phyloP scores from a whole-genome alignment of 2,797 vertebrate species.

The Lepilemur septentrionalis region DNA sequence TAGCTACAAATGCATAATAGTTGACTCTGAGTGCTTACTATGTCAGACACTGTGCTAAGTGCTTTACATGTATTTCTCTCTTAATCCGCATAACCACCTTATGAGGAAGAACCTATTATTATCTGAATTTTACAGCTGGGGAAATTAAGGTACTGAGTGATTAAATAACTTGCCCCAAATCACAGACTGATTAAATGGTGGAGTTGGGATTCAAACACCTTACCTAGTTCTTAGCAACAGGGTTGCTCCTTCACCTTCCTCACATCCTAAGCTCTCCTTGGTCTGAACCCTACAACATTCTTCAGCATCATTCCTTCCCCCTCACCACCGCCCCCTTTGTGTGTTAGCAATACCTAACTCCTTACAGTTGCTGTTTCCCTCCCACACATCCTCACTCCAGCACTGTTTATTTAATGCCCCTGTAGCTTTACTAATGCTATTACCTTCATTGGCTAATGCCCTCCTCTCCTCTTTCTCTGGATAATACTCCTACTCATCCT shows the following conservation, averaged over 20 bases:
- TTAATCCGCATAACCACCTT: not conserved
- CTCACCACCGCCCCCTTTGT: not conserved
- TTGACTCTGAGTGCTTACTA: not conserved
- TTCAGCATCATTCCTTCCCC: not conserved
- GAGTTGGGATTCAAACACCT: not conserved
- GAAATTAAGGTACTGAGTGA: not conserved
- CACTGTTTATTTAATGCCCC: not conserved
- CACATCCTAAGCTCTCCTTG: not conserved
- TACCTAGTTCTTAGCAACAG: not conserved
- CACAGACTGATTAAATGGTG: not conserved
- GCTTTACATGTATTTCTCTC: constrained; percentile 1
- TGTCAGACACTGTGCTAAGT: not conserved
- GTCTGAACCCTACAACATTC: not conserved
- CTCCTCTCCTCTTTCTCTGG: not conserved
- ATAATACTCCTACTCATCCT: not conserved
- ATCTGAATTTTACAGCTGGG: not conserved
- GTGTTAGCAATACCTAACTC: not conserved
- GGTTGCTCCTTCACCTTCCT: not conserved
- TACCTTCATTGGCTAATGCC: not conserved
- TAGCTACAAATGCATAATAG: not conserved
- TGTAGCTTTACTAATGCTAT: not conserved
- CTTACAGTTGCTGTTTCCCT: not conserved
- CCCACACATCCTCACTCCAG: not conserved
- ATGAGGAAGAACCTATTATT: not conserved
- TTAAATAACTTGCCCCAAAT: not conserved